A percentile compares a stretch with the other conserved stretches of the same genome.
Evolutionary conservation across 2,888 invertebrate species (phyloP).

Genomic region (Acronicta psi): DNA sequence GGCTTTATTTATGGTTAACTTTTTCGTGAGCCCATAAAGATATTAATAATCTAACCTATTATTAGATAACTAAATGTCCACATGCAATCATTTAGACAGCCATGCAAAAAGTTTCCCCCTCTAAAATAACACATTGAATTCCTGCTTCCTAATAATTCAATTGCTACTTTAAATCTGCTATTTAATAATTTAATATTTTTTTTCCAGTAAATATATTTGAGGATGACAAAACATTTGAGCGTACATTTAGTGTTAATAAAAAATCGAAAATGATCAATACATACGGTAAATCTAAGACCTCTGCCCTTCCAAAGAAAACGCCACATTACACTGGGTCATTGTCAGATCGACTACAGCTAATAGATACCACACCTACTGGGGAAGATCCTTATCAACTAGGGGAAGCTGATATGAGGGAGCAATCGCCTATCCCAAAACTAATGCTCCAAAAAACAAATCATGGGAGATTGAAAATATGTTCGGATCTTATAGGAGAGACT

Average conservation of each 20-base stretch:
- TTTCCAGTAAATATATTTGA: conserved; percentile 69
- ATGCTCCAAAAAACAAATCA: conserved; percentile 81
- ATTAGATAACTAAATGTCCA: too few relatives aligned
- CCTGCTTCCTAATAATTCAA: too few relatives aligned
- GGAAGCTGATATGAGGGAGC: conserved; percentile 83
- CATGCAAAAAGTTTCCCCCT: too few relatives aligned
- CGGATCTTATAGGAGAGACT: conserved; percentile 58
- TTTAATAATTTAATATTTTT: not conserved
- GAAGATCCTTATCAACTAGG: conserved; percentile 84
- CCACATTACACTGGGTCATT: conserved; percentile 76
- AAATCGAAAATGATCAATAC: conserved; percentile 80
- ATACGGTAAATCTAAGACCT: conserved; percentile 71
- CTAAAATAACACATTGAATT: too few relatives aligned
- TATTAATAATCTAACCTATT: too few relatives aligned
- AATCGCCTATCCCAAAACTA: conserved; percentile 84
- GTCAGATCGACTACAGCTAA: conserved; percentile 78
- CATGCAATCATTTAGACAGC: too few relatives aligned
- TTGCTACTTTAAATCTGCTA: not conserved
- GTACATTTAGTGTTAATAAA: conserved; percentile 72
- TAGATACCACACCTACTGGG: conserved; percentile 83
- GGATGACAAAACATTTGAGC: conserved; percentile 65
- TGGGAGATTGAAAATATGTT: conserved; percentile 71
- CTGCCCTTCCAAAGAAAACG: conserved; percentile 64
- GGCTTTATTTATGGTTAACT: too few relatives aligned
- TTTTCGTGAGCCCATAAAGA: too few relatives aligned